Conservation (phyloP, 2,797 vertebrate genomes). For the Limosa lapponica region DNA sequence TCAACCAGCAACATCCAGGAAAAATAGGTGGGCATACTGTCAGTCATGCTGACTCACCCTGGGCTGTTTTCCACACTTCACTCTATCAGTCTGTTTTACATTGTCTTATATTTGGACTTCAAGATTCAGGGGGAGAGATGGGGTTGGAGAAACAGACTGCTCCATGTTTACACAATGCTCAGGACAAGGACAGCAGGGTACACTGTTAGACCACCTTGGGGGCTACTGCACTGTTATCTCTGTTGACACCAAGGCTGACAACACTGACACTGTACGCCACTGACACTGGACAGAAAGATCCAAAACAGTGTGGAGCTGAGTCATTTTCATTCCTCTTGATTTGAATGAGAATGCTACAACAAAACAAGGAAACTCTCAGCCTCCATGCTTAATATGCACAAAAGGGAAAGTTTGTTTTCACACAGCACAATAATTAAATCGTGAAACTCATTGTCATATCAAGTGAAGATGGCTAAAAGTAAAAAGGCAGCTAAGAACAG, state of each 20-base stretch:
- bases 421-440: neutral
- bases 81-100: neutral
- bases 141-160: neutral
- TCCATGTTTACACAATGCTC: neutral
- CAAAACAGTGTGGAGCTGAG: neutral
- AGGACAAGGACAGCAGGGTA: neutral
- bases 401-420: neutral
- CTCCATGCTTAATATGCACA: neutral
- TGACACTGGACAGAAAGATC: neutral
- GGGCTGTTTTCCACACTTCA: neutral
- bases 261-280: neutral
- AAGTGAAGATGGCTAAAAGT: neutral
- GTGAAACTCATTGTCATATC: neutral
- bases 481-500: neutral
- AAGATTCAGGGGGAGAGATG: neutral
- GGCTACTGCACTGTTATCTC: neutral
- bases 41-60: constrained; percentile 4
- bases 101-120: neutral
- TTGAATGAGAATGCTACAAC: neutral
- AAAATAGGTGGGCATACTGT: neutral
- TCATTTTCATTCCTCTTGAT: neutral
- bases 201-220: accelerated
- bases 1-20: constrained; percentile 17
- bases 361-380: neutral
- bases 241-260: neutral